Conservation (phyloP, 2,113 vertebrate species). For the Dolichallabes microphthalmus region DNA sequence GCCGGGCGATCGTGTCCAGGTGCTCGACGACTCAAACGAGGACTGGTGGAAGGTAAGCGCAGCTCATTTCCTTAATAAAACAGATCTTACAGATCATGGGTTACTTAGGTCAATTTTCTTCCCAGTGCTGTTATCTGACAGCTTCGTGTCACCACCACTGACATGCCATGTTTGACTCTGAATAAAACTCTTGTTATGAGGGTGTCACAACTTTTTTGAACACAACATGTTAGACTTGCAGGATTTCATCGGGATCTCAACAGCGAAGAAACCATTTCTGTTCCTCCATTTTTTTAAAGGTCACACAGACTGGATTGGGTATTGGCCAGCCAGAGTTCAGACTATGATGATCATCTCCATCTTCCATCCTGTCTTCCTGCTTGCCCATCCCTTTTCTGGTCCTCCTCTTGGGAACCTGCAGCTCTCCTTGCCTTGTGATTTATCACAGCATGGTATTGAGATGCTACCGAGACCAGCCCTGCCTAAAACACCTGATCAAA, state of each 20-base stretch:
- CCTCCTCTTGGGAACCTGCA: too few species aligned
- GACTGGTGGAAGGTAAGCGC: conserved; percentile 91
- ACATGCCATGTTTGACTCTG: not conserved
- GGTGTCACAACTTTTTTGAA: not conserved
- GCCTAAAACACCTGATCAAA: too few species aligned
- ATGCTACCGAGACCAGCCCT: too few species aligned
- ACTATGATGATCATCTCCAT: not conserved
- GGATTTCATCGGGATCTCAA: not conserved
- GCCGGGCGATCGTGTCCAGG: conserved; percentile 84
- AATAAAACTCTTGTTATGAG: not conserved
- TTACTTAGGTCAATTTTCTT: not conserved
- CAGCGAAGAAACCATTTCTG: not conserved
- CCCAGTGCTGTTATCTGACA: not conserved
- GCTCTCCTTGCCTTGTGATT: too few species aligned
- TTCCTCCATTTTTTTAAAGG: not conserved
- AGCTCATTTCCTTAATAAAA: not conserved
- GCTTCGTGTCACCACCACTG: not conserved
- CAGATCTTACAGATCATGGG: not conserved
- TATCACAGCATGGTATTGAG: too few species aligned
- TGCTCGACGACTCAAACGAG: conserved; percentile 88
- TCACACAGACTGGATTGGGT: not conserved
- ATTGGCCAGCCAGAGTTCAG: not conserved
- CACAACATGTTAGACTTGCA: not conserved
- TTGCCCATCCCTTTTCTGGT: too few species aligned
- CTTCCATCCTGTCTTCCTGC: too few species aligned